phyloP scores from a whole-genome alignment of 2,797 vertebrate species.

The Tadarida brasiliensis region DNA sequence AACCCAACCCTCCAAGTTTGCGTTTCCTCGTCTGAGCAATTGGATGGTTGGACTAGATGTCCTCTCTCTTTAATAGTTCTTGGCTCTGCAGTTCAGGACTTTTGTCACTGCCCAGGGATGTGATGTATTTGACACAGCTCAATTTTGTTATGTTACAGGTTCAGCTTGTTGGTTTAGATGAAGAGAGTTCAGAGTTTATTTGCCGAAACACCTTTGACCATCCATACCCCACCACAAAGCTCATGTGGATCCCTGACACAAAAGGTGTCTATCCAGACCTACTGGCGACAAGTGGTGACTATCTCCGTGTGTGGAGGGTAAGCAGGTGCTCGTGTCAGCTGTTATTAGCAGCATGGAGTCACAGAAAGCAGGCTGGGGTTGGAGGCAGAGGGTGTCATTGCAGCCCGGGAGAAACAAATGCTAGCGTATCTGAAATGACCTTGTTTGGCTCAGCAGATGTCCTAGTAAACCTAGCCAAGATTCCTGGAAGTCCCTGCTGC shows the following conservation, averaged over 20 bases:
- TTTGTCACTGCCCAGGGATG: neutral
- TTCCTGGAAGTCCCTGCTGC: conserved; percentile 21
- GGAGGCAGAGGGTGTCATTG: neutral
- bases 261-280: conserved; percentile 99
- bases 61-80: neutral
- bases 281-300: conserved; percentile 98
- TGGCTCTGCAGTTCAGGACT: neutral
- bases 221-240: conserved; percentile 98
- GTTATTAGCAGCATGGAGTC: neutral
- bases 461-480: neutral
- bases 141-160: conserved; percentile 89
- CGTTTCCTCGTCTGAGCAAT: neutral
- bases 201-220: conserved; percentile 99
- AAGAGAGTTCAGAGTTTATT: conserved; percentile 99
- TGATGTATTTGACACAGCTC: neutral
- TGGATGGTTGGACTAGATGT: too few relatives aligned
- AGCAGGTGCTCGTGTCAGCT: conserved; percentile 60
- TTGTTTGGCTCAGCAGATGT: conserved; percentile 12
- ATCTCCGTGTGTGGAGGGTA: conserved; percentile 98
- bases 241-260: conserved; percentile 99
- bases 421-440: neutral
- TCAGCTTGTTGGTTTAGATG: conserved; percentile 98
- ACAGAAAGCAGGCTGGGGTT: neutral
- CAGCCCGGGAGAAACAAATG: neutral
- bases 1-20: neutral